Percentiles rank a stretch among this genome's conserved stretches.
These are phyloP conservation scores for Hymenopus coronatus DNA, from an alignment of 2,888 invertebrate genomes.

Conservation along the genomic window DNA sequence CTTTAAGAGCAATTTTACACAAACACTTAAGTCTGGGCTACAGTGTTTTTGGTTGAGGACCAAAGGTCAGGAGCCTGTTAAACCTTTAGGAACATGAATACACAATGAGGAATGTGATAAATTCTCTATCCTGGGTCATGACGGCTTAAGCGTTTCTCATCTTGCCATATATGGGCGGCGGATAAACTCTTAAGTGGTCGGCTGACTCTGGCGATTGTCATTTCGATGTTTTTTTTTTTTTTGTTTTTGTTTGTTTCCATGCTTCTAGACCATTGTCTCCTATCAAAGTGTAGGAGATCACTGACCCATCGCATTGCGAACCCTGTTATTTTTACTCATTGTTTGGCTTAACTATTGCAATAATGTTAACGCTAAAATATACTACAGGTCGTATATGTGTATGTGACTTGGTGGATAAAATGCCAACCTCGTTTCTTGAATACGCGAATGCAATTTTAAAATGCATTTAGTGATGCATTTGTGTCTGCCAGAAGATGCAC, in stretches of 20 bases:
- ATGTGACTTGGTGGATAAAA: no score
- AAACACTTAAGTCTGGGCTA: background rate
- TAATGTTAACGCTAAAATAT: background rate
- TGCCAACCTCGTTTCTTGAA: no score
- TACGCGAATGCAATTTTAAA: no score
- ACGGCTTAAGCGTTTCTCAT: background rate
- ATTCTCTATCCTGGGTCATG: background rate
- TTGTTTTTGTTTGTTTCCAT: no score
- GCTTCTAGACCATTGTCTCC: background rate
- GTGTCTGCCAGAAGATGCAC: no score
- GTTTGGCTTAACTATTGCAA: background rate
- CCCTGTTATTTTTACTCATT: background rate
- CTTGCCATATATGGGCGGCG: background rate
- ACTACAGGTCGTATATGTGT: background rate
- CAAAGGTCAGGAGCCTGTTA: background rate
- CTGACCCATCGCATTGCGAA: background rate
- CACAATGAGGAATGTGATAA: background rate
- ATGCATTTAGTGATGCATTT: no score
- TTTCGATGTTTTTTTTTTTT: background rate
- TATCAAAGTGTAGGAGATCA: background rate
- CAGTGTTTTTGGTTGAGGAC: background rate
- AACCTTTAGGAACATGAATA: background rate
- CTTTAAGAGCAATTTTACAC: background rate
- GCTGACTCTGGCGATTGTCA: background rate
- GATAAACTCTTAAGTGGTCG: background rate